Evolutionary conservation across 2,113 vertebrate genomes (phyloP).

Genomic region (Empidonax alnorum): DNA sequence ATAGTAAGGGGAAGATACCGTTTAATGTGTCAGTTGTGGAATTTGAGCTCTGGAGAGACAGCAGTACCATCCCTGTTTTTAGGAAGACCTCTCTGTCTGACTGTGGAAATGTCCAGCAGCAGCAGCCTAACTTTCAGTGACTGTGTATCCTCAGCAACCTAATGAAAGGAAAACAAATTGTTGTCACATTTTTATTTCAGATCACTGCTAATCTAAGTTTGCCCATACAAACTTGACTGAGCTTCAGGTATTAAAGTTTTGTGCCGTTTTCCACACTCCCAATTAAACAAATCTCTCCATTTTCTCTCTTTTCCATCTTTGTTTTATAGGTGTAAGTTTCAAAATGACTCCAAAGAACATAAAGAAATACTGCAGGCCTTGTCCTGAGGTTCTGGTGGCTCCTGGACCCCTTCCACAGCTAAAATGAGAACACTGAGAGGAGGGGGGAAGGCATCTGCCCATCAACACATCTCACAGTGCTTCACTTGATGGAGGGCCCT

Average conservation of each 20-base stretch:
- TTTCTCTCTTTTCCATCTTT: neutral
- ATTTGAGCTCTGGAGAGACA: neutral
- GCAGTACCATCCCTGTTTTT: neutral
- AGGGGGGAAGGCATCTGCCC: neutral
- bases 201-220: neutral
- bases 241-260: neutral
- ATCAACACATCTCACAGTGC: neutral
- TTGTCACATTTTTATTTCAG: neutral
- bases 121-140: neutral
- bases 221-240: neutral
- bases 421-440: constrained; percentile 13
- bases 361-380: constrained; percentile 4
- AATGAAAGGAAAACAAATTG: neutral
- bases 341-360: accelerated
- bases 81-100: neutral
- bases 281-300: neutral
- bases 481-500: neutral
- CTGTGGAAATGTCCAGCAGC: neutral
- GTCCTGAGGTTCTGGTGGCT: accelerated
- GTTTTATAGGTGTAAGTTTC: neutral
- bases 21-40: neutral
- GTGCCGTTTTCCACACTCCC: neutral
- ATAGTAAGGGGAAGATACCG: neutral
- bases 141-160: neutral
- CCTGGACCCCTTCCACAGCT: constrained; percentile 41